Base-by-base conservation (phyloP, 92 coral and sea anemone species). In the Porites divaricata region DNA sequence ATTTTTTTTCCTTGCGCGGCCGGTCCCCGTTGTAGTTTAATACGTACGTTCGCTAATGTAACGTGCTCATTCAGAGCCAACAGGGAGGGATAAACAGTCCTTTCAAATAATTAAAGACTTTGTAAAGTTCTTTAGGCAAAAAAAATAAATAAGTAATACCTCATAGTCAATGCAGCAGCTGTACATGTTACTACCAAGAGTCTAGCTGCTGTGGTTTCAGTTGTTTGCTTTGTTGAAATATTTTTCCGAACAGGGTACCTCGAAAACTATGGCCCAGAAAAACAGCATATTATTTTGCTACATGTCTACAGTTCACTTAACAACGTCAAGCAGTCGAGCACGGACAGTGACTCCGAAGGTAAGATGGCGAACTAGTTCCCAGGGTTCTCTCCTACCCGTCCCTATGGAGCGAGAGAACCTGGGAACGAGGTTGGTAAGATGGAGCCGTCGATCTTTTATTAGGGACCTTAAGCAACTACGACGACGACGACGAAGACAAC, bases 341-440 rank as follows among this genome's bases (percentile, higher is more conserved):
- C 93, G 6, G 82, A 72, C 50, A 67, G 80, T 22, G 91, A 88
- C n/a, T 87, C 91, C 10, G 86, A 90, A 49, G 93, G 93, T 90
- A 61, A 63, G 83, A 24, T 35, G 45, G 45, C 45, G 4, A 35
- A 5, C 45, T 35, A 3, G 5, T 35, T 35, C 45, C 45, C 45
- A 35, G 45, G 45, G 4, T 35, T 35, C 45, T 35, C 45, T 35
- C 45, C 45, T 35, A 35, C 45, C 45, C 45, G 45, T 35, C 45
- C 45, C 5, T 35, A 35, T 6, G 45, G 45, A 35, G 45, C 14
- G 17, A 67, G 24, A 20, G 73, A 67, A 19, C 73, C 24, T 20
- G 45, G 8, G 73, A 67, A 20, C 24, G 73, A 20, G 73, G 26
- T 20, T 67, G 45, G 22, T 23, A 13, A 26, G 22, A n/a, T n/a